These are phyloP conservation scores for Escarpia spicata DNA, from an alignment of 2,888 invertebrate species.

Conservation along the genomic window DNA sequence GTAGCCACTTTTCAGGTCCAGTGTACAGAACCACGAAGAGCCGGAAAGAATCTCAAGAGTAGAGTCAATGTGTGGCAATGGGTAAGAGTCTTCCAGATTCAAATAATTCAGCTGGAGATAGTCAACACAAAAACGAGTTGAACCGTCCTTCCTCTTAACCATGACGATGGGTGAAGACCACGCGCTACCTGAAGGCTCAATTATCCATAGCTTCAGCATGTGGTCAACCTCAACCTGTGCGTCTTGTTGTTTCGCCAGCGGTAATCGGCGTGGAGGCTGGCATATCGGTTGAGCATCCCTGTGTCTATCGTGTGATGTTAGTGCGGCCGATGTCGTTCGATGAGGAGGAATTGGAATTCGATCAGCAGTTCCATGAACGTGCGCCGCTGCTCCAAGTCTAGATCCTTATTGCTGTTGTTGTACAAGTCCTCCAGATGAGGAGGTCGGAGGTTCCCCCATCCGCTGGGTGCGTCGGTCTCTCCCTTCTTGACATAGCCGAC, in stretches of 20 bases:
- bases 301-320: conserved; percentile 2
- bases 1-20: too few species aligned
- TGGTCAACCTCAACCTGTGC: background rate
- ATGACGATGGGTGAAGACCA: conserved; percentile 35
- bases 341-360: background rate
- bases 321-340: background rate
- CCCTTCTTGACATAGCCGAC: background rate
- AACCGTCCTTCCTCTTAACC: conserved; percentile 35
- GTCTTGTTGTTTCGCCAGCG: background rate
- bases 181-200: conserved; percentile 26
- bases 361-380: background rate
- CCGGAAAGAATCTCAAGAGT: conserved; percentile 41
- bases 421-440: background rate
- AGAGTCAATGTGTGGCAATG: conserved; percentile 36
- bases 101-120: conserved; percentile 37
- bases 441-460: background rate
- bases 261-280: background rate
- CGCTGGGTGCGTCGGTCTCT: background rate
- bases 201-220: conserved; percentile 22
- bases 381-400: background rate
- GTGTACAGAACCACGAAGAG: conserved; percentile 23
- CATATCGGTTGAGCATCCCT: background rate
- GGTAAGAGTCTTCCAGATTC: conserved; percentile 39
- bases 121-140: conserved; percentile 38
- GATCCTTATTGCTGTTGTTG: background rate